Conservation (phyloP, 1,140 invertebrate genomes). For the Portunus trituberculatus region DNA sequence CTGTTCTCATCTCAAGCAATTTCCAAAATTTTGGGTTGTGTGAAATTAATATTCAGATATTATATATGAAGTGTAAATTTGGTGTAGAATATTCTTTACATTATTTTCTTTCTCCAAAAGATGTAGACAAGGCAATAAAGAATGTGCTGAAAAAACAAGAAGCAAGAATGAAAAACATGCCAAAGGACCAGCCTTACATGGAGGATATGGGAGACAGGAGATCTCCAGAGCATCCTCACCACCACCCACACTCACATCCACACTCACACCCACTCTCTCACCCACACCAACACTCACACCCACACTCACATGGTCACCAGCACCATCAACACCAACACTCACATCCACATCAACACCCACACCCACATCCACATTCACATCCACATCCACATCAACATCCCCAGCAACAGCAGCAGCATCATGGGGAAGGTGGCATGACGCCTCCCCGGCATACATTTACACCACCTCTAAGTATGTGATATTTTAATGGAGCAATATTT, state of each 20-base stretch:
- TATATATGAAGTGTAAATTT: neutral
- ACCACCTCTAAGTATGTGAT: constrained; percentile 52
- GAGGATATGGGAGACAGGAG: neutral
- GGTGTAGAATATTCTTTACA: neutral
- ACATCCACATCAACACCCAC: neutral
- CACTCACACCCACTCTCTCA: neutral
- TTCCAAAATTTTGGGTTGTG: too few relatives aligned
- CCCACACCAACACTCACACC: neutral
- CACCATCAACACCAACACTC: neutral
- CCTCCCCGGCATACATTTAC: neutral
- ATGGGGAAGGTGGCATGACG: constrained; percentile 9
- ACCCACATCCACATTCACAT: neutral
- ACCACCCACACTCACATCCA: neutral
- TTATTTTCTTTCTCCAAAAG: constrained; percentile 36
- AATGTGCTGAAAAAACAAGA: constrained; percentile 60
- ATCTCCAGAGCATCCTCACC: neutral
- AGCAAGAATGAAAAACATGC: constrained; percentile 41
- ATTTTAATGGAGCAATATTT: neutral
- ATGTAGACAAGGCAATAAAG: constrained; percentile 71
- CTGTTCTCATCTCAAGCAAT: neutral
- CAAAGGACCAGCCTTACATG: neutral
- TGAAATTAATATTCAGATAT: too few relatives aligned
- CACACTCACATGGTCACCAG: neutral
- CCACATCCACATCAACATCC: too few relatives aligned
- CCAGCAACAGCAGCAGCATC: neutral